A percentile compares a stretch with the other conserved stretches of the same genome.
phyloP scores from a whole-genome alignment of 2,797 vertebrate species.

The Cyclura pinguis region DNA sequence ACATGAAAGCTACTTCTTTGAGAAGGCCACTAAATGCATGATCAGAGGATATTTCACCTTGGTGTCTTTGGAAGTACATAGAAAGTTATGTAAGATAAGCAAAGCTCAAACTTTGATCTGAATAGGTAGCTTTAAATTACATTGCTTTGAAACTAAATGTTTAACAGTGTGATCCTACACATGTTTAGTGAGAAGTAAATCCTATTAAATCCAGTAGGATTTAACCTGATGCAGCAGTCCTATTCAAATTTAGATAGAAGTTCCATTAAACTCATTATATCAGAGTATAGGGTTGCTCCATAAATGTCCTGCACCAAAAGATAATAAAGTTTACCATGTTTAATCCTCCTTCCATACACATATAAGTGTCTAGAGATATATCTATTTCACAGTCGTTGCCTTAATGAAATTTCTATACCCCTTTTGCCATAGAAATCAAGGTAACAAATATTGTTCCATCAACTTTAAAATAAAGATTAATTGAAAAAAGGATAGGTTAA shows the following conservation, averaged over 20 bases:
- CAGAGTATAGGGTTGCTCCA: not conserved
- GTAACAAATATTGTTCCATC: not conserved
- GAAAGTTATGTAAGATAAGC: not conserved
- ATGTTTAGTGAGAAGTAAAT: not conserved
- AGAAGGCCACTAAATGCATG: not conserved
- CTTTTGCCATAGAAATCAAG: no score
- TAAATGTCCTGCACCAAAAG: not conserved
- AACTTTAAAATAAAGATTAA: not conserved
- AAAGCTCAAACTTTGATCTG: not conserved
- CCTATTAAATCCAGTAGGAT: not conserved
- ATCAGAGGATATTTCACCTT: not conserved
- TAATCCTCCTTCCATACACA: no score
- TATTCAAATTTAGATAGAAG: not conserved
- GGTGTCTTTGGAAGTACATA: conserved; percentile 19
- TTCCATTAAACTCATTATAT: not conserved
- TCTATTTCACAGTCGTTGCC: not conserved
- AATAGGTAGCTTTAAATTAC: conserved; percentile 19
- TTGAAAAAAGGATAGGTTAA: no score
- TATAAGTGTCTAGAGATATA: not conserved
- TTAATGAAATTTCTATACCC: no score
- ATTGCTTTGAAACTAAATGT: not conserved
- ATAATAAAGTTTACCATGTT: not conserved
- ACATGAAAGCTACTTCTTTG: not conserved
- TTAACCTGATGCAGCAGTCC: no score
- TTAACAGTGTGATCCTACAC: not conserved